Evolutionary conservation across 1,140 invertebrate species (phyloP), one percentile per base, ranked within the genome.

Genomic region (Prorops nasuta): DNA sequence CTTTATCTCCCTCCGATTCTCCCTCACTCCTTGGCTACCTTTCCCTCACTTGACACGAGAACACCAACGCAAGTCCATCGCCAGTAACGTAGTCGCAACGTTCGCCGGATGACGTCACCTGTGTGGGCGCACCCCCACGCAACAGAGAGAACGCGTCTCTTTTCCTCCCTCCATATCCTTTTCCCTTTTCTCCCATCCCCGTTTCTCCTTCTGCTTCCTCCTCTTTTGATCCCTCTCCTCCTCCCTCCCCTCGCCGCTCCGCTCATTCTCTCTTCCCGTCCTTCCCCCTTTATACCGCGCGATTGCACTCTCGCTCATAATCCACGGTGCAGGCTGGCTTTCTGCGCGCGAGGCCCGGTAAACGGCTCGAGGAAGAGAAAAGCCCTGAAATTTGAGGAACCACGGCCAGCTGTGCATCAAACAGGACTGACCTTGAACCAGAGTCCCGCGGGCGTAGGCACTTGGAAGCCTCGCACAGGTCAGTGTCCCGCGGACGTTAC

Each of bases 41-140:
- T 42, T 56, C 43, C 18, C 22, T 31, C 51, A 19, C 31, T 28
- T 31, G 21, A 24, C 47, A 38, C 44, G 37, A 21, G 19, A 56
- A 64, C 55, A 61, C 66, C 49, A 58, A 60, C 50, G 53, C 21
- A 36, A 53, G 55, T 49, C 50, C 51, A 67, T 63, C 63, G 55
- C 43, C 56, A 60, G 59, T 70, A 66, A 67, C 62, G 52, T 63
- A 58, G 65, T 58, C 60, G 52, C 64, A 61, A 68, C 68, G 67
- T 71, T 71, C 66, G 67, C 65, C 60, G 55, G 57, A 44, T 73
- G 71, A 72, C 69, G 71, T 73, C 69, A 73, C 39, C 53, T 32
- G 67, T 64, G 71, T 71, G 68, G 69, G 71, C 67, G 71, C 69
- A 71, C 68, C 66, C 69, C 71, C 68, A 53, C 67, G 56, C 53